Percentiles rank a stretch among this genome's conserved stretches.
Evolutionary conservation across 1,140 invertebrate genomes (phyloP).

Genomic region (Akabosia matsudoensis): DNA sequence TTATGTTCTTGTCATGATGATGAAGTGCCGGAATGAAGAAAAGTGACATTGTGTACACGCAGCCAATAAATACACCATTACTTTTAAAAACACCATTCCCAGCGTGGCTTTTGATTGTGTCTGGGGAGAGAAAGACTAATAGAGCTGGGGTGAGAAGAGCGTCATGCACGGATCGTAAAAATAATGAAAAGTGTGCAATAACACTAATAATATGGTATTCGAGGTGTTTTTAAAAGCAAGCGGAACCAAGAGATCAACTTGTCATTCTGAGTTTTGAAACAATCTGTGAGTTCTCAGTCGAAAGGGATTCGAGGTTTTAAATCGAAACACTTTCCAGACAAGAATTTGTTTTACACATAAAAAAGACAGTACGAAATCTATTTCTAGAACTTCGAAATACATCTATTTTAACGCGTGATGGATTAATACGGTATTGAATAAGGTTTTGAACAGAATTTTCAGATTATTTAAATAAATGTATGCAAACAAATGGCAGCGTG

Average conservation of each 20-base stretch:
- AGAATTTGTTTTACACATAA: neutral
- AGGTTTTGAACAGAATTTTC: too few species aligned
- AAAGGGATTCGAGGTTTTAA: too few species aligned
- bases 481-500: neutral
- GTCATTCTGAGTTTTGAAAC: constrained; percentile 6
- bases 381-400: too few species aligned
- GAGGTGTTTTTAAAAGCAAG: neutral
- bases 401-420: too few species aligned
- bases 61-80: constrained; percentile 19
- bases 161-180: neutral
- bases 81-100: neutral
- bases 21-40: constrained; percentile 21
- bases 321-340: neutral
- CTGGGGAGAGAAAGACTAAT: neutral
- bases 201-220: neutral
- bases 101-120: too few species aligned
- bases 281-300: neutral
- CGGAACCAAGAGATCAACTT: constrained; percentile 3
- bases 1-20: constrained; percentile 21
- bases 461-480: too few species aligned
- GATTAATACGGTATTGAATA: too few species aligned
- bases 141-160: neutral
- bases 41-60: constrained; percentile 19
- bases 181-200: neutral
- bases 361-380: too few species aligned